Evolutionary conservation across 2,888 invertebrate species (phyloP), one percentile per base, ranked within the genome.

Genomic region (Heteropelma amictum): DNA sequence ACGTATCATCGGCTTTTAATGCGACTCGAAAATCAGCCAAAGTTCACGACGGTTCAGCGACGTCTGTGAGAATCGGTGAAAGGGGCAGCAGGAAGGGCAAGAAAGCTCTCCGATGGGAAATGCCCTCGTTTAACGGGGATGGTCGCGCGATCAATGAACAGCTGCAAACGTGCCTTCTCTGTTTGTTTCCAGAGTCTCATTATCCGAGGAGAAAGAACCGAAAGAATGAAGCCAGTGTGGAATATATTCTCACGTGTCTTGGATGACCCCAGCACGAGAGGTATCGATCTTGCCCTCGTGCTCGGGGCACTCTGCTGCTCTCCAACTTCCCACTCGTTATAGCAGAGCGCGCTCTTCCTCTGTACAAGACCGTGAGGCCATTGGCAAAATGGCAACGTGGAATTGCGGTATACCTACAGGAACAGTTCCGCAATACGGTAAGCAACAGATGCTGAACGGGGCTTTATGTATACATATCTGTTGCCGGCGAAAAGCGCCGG

Each of bases 221-320:
- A 7, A 14, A 23, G 6, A 19, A 21, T 12, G 17, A 7, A 58
- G 26, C 5, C 28, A 17, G 17, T 42, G 14, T 42, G 40, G 23
- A 38, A 10, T 56, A 17, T 26, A 42, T 58, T 72, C 69, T 69
- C 69, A 67, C 68, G 56, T 72, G 40, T 72, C 54, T 38, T 56
- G 2, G 49, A 76, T 70, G 77, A 72, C 77, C 72, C 76, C 72
- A 45, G 72, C 65, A 60, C 61, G 64, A 61, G 49, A 65, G 61
- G 61, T 67, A 78, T 71, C 73, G 72, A 72, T 72, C 76, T 76
- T 70, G 70, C 64, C 64, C 60, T 74, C 73, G 69, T 73, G 73
- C 74, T 70, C 35, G 53, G 53, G 70, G 70, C 58, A 49, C 61
- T 68, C 60, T 28, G 54, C 38, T 42, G 53, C 49, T 56, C 64